Percentiles rank a stretch among this genome's conserved stretches.
Conservation (phyloP, 2,888 invertebrate genomes). For the Leucophenga maculata region DNA sequence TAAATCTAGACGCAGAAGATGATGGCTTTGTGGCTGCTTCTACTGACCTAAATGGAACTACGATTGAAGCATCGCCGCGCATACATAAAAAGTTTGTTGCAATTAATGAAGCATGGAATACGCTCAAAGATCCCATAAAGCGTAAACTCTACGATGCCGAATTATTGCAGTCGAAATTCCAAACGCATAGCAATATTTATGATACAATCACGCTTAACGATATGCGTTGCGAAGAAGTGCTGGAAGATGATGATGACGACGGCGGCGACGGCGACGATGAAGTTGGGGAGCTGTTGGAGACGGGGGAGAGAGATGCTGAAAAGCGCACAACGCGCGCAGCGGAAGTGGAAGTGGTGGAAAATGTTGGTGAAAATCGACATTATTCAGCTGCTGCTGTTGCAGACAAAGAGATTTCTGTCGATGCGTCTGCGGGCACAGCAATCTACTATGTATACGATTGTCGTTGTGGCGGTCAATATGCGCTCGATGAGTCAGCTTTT, state of each 20-base stretch:
- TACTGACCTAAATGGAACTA: slow-evolving; percentile 45
- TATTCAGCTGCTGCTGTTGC: slow-evolving; percentile 52
- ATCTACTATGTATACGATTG: slow-evolving; percentile 75
- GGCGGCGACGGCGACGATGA: slow-evolving; percentile 23
- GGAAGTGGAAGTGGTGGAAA: slow-evolving; percentile 35
- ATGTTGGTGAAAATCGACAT: slow-evolving; percentile 62
- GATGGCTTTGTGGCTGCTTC: no score
- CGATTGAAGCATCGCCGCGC: neutral
- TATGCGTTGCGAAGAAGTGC: slow-evolving; percentile 67
- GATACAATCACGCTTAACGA: slow-evolving; percentile 71
- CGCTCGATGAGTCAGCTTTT: slow-evolving; percentile 63
- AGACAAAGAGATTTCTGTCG: slow-evolving; percentile 45
- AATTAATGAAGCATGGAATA: slow-evolving; percentile 82
- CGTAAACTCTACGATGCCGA: slow-evolving; percentile 80
- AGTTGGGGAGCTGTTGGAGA: neutral
- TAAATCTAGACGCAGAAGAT: slow-evolving; percentile 38
- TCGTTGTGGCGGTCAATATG: slow-evolving; percentile 79
- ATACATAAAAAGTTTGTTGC: slow-evolving; percentile 70
- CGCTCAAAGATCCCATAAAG: slow-evolving; percentile 76
- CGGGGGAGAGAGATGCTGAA: neutral
- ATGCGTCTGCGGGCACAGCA: slow-evolving; percentile 19
- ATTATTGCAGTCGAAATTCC: slow-evolving; percentile 76
- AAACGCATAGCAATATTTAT: slow-evolving; percentile 76
- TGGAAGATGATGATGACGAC: slow-evolving; percentile 34
- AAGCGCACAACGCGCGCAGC: slow-evolving; percentile 5